Percentiles rank a stretch among this genome's conserved stretches.
Evolutionary conservation across 2,888 invertebrate species (phyloP).

Genomic region (Diarsia rubi): DNA sequence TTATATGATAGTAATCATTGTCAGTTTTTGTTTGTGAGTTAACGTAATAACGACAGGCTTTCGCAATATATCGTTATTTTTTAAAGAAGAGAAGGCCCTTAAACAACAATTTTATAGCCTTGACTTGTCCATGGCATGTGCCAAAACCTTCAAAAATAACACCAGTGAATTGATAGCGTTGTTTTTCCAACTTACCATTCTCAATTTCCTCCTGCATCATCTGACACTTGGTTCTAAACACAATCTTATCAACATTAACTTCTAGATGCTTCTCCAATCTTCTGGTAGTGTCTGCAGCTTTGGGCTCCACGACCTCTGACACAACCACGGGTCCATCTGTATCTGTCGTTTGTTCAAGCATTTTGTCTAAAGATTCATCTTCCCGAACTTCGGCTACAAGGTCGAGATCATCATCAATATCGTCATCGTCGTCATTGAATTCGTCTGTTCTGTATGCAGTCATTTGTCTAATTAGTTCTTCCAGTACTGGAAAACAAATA

Average conservation of each 20-base stretch:
- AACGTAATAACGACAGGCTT: neutral
- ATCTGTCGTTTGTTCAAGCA: slow-evolving; percentile 51
- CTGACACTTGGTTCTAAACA: slow-evolving; percentile 90
- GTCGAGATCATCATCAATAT: slow-evolving; percentile 81
- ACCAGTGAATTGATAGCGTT: neutral
- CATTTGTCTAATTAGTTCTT: slow-evolving; percentile 93
- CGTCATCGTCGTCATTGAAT: slow-evolving; percentile 86
- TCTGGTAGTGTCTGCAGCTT: slow-evolving; percentile 80
- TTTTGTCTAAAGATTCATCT: slow-evolving; percentile 62
- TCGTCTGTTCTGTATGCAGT: slow-evolving; percentile 89
- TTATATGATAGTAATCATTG: neutral
- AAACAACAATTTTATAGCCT: neutral
- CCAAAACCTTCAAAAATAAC: neutral
- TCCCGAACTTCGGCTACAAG: slow-evolving; percentile 69
- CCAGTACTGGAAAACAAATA: slow-evolving; percentile 87
- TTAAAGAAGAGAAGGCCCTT: neutral
- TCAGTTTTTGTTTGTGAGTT: neutral
- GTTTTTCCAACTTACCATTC: slow-evolving; percentile 71
- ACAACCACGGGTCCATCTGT: slow-evolving; percentile 74
- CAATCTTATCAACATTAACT: slow-evolving; percentile 68
- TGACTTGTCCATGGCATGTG: neutral
- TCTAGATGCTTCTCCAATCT: slow-evolving; percentile 75
- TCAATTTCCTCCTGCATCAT: slow-evolving; percentile 87
- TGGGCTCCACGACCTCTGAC: slow-evolving; percentile 81
- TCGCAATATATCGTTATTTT: neutral